phyloP scores from a whole-genome alignment of 2,888 invertebrate genomes.

The Drosophila borealis region DNA sequence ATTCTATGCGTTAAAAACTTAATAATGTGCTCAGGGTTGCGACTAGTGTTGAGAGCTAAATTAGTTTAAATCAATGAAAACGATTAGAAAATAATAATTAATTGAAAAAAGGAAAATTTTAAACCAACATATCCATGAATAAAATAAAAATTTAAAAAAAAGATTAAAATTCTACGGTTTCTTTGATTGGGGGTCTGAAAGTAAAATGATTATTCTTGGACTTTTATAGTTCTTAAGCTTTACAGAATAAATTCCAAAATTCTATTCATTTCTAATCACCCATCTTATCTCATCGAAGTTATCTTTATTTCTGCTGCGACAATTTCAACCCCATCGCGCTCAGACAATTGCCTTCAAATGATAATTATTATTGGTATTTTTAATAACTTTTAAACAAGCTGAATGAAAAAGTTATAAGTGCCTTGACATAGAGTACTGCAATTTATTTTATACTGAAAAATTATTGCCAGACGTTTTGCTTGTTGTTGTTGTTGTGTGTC shows the following conservation, averaged over 20 bases:
- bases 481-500: not conserved
- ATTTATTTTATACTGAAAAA: slow-evolving; percentile 20
- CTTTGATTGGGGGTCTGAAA: no score
- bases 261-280: not conserved
- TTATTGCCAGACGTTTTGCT: slow-evolving; percentile 26
- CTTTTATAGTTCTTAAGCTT: no score
- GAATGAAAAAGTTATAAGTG: slow-evolving; percentile 20
- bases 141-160: not conserved
- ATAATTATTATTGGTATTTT: not conserved
- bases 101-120: no score
- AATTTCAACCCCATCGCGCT: not conserved
- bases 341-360: not conserved
- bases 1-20: not conserved
- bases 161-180: not conserved
- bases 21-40: not conserved
- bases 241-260: not conserved
- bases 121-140: no score
- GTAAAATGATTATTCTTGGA: no score
- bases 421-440: slow-evolving; percentile 8
- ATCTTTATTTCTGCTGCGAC: not conserved
- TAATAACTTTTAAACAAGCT: not conserved
- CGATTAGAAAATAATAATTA: no score
- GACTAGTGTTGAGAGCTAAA: no score
- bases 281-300: not conserved
- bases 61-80: no score